phyloP scores from a whole-genome alignment of 1,140 invertebrate species.

The Rhagoletis pomonella region DNA sequence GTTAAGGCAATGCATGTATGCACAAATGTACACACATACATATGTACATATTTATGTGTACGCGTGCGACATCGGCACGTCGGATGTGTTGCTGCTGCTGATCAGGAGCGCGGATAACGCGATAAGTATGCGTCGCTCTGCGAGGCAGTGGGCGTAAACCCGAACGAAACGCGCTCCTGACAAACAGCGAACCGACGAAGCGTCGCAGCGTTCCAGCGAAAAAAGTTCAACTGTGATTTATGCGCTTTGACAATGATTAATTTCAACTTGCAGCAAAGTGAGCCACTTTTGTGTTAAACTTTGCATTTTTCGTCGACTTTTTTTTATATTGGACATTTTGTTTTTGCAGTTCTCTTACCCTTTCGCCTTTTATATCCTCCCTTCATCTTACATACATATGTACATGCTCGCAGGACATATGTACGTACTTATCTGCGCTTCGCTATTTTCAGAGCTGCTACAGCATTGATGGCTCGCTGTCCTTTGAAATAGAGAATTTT shows the following conservation, averaged over 20 bases:
- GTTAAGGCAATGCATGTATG: too few species aligned
- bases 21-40: background rate
- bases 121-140: conserved; percentile 21
- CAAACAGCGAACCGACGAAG: conserved; percentile 33
- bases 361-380: background rate
- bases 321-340: conserved; percentile 25
- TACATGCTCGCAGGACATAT: background rate
- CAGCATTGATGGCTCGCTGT: background rate
- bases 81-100: conserved; percentile 7
- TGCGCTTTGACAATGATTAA: conserved; percentile 59
- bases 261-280: conserved; percentile 55
- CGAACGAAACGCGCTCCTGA: background rate
- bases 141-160: background rate
- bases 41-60: background rate
- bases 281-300: conserved; percentile 55
- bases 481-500: conserved; percentile 27
- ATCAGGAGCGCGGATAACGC: conserved; percentile 34
- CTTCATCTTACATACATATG: background rate
- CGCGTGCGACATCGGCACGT: background rate
- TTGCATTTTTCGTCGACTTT: conserved; percentile 53
- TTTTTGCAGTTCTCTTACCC: background rate
- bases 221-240: conserved; percentile 56
- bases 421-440: too few species aligned
- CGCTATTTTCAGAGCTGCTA: background rate
- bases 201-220: conserved; percentile 47